Evolutionary conservation across 2,888 invertebrate genomes (phyloP).

Genomic region (Zygothrica quintamaculata): DNA sequence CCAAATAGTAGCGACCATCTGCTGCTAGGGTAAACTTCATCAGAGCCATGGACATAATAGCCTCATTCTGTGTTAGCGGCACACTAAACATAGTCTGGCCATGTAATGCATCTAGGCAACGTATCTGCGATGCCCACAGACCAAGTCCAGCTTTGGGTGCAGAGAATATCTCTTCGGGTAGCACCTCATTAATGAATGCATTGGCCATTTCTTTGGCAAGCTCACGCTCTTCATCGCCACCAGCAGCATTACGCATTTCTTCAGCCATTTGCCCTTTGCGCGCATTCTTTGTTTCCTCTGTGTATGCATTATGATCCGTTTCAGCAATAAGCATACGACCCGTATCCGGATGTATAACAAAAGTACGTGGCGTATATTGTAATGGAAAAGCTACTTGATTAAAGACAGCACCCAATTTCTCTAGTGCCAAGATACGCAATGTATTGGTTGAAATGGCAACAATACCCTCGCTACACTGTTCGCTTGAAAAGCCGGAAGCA

Average conservation of each 20-base stretch:
- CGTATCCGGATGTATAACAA: conserved; percentile 96
- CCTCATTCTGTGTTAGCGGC: conserved; percentile 97
- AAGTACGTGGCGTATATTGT: conserved; percentile 97
- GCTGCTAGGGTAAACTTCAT: conserved; percentile 89
- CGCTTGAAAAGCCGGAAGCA: conserved; percentile 97
- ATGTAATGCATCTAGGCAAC: conserved; percentile 93
- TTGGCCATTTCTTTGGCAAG: conserved; percentile 99
- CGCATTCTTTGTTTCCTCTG: conserved; percentile 97
- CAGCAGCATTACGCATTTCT: conserved; percentile 98
- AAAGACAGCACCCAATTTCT: conserved; percentile 99
- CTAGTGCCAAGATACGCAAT: conserved; percentile 97
- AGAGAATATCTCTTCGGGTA: conserved; percentile 97
- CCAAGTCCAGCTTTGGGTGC: conserved; percentile 98
- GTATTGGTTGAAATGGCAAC: conserved; percentile 99
- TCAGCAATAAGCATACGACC: conserved; percentile 96
- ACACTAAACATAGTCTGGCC: conserved; percentile 92
- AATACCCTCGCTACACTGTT: conserved; percentile 99
- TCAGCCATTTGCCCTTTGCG: conserved; percentile 97
- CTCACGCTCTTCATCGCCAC: conserved; percentile 96
- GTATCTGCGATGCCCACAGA: conserved; percentile 97
- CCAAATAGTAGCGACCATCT: conserved; percentile 86
- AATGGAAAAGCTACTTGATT: conserved; percentile 97
- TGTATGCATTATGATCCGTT: conserved; percentile 99
- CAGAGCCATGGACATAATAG: conserved; percentile 94
- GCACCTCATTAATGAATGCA: conserved; percentile 96